Evolutionary conservation across 2,113 vertebrate genomes (phyloP).

Genomic region (Phyllopteryx taeniolatus): DNA sequence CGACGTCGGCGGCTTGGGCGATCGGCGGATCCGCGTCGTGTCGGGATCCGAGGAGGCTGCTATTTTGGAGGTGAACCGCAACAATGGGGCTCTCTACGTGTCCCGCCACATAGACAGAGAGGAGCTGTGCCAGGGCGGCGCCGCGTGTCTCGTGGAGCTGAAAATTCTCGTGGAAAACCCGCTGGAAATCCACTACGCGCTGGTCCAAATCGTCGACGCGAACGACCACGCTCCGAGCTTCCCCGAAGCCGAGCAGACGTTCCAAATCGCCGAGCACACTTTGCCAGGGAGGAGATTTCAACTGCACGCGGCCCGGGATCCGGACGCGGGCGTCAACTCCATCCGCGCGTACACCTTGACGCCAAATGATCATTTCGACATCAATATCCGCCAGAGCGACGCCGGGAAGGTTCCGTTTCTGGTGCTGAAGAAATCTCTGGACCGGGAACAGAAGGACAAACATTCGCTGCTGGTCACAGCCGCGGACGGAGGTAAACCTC

Average conservation of each 20-base stretch:
- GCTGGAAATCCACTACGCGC: constrained; percentile 63
- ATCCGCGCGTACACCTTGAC: constrained; percentile 59
- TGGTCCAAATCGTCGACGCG: constrained; percentile 61
- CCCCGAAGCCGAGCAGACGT: constrained; percentile 36
- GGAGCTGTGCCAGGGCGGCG: constrained; percentile 41
- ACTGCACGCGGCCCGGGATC: constrained; percentile 55
- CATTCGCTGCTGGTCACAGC: constrained; percentile 43
- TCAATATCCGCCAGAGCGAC: constrained; percentile 45
- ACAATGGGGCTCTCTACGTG: constrained; percentile 68
- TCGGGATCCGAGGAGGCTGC: constrained; percentile 30
- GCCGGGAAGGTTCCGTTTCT: constrained; percentile 51
- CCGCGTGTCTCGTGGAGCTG: constrained; percentile 52
- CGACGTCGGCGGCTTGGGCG: constrained; percentile 39
- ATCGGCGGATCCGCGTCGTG: constrained; percentile 61
- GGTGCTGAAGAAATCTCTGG: constrained; percentile 51
- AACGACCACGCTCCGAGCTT: constrained; percentile 66
- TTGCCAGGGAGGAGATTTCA: constrained; percentile 58
- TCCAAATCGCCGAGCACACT: constrained; percentile 58
- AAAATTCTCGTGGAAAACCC: constrained; percentile 68
- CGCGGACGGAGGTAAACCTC: constrained; percentile 59
- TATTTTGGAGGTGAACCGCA: constrained; percentile 61
- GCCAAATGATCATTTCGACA: constrained; percentile 55
- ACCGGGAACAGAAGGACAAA: constrained; percentile 49
- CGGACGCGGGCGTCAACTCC: constrained; percentile 49
- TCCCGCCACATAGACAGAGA: constrained; percentile 63